Evolutionary conservation across 1,140 invertebrate genomes (phyloP).

Genomic region (Philaenus spumarius): DNA sequence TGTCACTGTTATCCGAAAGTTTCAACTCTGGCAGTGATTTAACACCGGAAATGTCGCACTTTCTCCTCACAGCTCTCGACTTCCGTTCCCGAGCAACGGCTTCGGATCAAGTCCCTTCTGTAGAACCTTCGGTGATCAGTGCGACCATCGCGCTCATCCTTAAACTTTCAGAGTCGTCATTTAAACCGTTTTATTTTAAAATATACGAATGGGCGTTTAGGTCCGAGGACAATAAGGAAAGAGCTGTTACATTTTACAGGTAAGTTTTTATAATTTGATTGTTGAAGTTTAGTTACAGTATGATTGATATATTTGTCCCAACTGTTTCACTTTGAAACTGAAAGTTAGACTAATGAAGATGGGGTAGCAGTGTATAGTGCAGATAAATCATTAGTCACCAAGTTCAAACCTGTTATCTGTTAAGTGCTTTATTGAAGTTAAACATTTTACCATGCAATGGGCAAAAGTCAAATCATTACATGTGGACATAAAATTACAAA

Average conservation of each 20-base stretch:
- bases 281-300: no score
- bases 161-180: conserved; percentile 81
- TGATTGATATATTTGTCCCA: no score
- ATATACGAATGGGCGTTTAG: conserved; percentile 78
- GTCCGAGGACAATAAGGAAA: conserved; percentile 48
- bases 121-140: conserved; percentile 67
- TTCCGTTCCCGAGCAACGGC: conserved; percentile 46
- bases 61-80: conserved; percentile 70
- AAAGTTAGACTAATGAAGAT: no score
- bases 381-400: no score
- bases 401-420: no score
- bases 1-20: conserved; percentile 65
- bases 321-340: no score
- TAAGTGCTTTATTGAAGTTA: no score
- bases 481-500: no score
- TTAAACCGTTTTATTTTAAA: conserved; percentile 79
- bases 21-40: conserved; percentile 56
- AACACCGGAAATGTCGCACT: conserved; percentile 57
- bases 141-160: conserved; percentile 69
- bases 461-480: no score
- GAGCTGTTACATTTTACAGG: conserved; percentile 73
- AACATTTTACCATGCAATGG: no score
- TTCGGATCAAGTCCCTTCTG: conserved; percentile 35
- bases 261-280: no score
- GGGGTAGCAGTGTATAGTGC: no score